Base-by-base conservation (phyloP, 1,140 invertebrate genomes). In the Panulirus ornatus region DNA sequence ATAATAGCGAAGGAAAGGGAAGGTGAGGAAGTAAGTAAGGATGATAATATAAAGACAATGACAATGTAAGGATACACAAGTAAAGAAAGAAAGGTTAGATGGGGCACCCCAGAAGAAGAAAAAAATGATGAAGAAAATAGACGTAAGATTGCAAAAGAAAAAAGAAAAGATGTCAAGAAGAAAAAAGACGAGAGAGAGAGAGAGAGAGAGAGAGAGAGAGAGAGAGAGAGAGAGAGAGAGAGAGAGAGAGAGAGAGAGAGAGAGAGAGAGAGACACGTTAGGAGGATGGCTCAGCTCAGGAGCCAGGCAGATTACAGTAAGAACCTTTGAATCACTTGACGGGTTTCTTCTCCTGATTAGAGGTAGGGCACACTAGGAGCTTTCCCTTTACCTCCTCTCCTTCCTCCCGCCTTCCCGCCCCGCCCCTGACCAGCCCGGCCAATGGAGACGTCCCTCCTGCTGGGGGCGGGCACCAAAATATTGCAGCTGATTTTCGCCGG, bases 321-420 rank as follows among this genome's bases (percentile, higher is more conserved):
- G n/a, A 75, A 47, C 30, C 73, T 76, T 40, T 2, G 44, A 70
- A 34, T 51, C 73, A 54, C 86, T 88, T 78, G 40, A 22, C 27
- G 30, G 82, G 58, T 42, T 84, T 84, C 82, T 36, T 36, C n/a
- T 40, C 66, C 38, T 84, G 82, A 84, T 84, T 84, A 36, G 36
- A 66, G 58, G 22, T 27, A 27, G 58, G n/a, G 58, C 44, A 6
- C 5, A 47, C 44, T 47, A 5, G 5, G 14, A 6, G 44, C 44
- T 47, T 11, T 47, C 44, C 44, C 44, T 47, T 47, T 11, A 47
- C 44, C 44, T 11, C 44, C 44, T 6, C 44, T 47, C 44, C 44
- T 11, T 47, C 14, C 44, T 47, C 44, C 44, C 44, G 44, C 44
- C 14, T 47, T 11, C 44, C 14, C 44, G 14, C 44, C 44, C 44